Evolutionary conservation across 1,140 invertebrate genomes (phyloP).

Genomic region (Galleria mellonella): DNA sequence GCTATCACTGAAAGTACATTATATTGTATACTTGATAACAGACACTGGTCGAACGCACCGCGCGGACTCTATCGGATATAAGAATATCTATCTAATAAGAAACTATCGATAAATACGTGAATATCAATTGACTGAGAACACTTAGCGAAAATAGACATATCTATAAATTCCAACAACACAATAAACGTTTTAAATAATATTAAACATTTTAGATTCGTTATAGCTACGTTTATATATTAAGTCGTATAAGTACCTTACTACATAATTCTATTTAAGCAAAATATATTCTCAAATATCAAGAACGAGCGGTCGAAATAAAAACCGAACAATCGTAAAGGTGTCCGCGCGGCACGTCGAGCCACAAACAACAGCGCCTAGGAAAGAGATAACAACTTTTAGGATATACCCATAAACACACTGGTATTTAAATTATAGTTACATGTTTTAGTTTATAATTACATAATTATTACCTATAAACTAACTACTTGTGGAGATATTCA

Average conservation of each 20-base stretch:
- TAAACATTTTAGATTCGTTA: background rate
- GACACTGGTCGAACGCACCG: slow-evolving; percentile 35
- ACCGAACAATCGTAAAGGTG: too few species aligned
- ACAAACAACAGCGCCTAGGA: slow-evolving; percentile 68
- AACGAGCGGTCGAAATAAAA: slow-evolving; percentile 1
- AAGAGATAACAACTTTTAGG: slow-evolving; percentile 70
- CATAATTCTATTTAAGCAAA: background rate
- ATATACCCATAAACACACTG: slow-evolving; percentile 59
- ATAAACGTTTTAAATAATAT: slow-evolving; percentile 4
- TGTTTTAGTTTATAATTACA: slow-evolving; percentile 41
- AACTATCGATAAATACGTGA: slow-evolving; percentile 3
- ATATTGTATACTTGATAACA: slow-evolving; percentile 56
- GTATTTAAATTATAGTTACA: slow-evolving; percentile 39
- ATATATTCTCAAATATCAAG: background rate
- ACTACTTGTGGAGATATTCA: slow-evolving; percentile 37
- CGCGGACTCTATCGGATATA: slow-evolving; percentile 20
- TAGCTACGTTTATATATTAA: slow-evolving; percentile 1
- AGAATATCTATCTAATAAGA: background rate
- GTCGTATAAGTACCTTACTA: background rate
- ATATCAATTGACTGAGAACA: slow-evolving; percentile 7
- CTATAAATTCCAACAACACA: slow-evolving; percentile 12
- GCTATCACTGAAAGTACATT: slow-evolving; percentile 56
- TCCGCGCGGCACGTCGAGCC: slow-evolving; percentile 35
- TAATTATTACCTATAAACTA: slow-evolving; percentile 37
- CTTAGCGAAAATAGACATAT: slow-evolving; percentile 9